A percentile compares a stretch with the other conserved stretches of the same genome.
phyloP scores from a whole-genome alignment of 1,140 invertebrate genomes.

The Muscidifurax raptorellus region DNA sequence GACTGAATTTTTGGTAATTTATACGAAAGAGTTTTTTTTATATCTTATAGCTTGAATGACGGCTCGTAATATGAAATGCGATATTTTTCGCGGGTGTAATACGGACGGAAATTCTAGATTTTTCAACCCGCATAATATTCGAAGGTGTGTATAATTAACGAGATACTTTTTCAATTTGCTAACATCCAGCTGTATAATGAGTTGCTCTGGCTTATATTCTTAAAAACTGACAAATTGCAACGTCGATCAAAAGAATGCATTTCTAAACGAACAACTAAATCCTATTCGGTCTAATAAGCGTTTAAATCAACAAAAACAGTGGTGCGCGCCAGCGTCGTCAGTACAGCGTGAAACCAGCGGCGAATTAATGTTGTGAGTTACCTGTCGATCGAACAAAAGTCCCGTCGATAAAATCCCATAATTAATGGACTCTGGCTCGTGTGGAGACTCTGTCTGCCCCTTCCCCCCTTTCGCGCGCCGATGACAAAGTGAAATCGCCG shows the following conservation, averaged over 20 bases:
- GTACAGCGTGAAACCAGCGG: background rate
- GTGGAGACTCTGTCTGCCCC: background rate
- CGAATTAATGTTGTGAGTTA: slow-evolving; percentile 27
- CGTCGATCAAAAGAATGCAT: no score
- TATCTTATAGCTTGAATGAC: background rate
- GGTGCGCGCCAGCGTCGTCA: background rate
- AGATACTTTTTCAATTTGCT: no score
- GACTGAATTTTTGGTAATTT: background rate
- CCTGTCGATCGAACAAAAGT: slow-evolving; percentile 31
- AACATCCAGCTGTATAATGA: no score
- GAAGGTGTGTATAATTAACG: no score
- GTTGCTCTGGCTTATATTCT: no score
- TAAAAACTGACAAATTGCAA: no score
- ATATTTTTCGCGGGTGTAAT: no score
- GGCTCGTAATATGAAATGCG: no score
- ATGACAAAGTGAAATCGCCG: slow-evolving; percentile 40
- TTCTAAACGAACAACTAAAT: background rate
- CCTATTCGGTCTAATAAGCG: background rate
- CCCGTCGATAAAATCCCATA: slow-evolving; percentile 18
- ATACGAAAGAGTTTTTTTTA: background rate
- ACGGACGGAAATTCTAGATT: no score
- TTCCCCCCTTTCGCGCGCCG: background rate
- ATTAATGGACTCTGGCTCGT: slow-evolving; percentile 28
- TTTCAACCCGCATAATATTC: no score
- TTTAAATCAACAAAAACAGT: background rate